Base-by-base conservation (phyloP, 2,797 vertebrate genomes). In the Valencia hispanica region DNA sequence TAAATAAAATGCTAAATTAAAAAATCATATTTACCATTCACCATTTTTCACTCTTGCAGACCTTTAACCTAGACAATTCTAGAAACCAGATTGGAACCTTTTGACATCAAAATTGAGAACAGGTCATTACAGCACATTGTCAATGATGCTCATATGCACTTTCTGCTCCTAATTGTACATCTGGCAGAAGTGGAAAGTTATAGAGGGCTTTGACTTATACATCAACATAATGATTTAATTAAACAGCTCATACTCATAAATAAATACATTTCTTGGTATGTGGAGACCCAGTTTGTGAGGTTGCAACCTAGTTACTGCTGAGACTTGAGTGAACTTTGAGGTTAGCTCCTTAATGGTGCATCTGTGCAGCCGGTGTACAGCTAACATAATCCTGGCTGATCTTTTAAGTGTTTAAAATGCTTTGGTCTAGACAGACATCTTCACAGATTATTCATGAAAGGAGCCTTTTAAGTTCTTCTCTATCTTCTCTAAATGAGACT, bases 361-460 rank as follows among this genome's bases (percentile, higher is more conserved):
- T 85, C 80, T 45, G 71, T 81, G 76, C 85, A 70, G 73, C 68
- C 59, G n/a, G 45, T n/a, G 61, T 59, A 69, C 41, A 50, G 53
- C 55, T 69, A 50, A 50, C 68, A 61, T 72, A 53, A 68, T 72
- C 47, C 68, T 66, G 59, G 14, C 34, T 11, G n/a, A 14, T 25
- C 27, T 78, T 81, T 57, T 75, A 72, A 63, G 70, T 70, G 73
- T 71, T 45, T 50, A 41, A 83, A 86, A 65, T 72, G 68, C 68
- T 76, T 72, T 43, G n/a, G 69, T 77, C 41, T 53, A 82, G 79
- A 79, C 78, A 70, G 57, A 79, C 68, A 75, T 71, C 43, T 53
- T 69, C 55, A 34, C 55, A 77, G 74, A 81, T 84, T 80, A 78
- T 72, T 77, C 72, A 78, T 75, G 53, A 83, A 84, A 78, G 79